A percentile compares a stretch with the other conserved stretches of the same genome.
Evolutionary conservation across 2,797 vertebrate genomes (phyloP).

Genomic region (Hydrocynus forskahlii): DNA sequence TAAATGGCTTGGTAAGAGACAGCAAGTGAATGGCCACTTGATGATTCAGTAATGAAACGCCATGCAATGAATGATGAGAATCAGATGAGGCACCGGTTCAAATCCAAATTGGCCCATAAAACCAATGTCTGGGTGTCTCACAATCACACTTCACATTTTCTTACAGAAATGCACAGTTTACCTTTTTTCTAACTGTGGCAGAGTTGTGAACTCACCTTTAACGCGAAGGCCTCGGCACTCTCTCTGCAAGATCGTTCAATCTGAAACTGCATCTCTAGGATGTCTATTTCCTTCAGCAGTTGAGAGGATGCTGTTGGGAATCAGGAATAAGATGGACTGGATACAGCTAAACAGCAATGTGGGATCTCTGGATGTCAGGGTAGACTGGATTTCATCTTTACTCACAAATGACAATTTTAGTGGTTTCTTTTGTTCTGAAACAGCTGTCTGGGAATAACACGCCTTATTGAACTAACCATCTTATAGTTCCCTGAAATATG

Average conservation of each 20-base stretch:
- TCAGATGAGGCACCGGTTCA: too few species aligned
- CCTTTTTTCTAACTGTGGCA: background rate
- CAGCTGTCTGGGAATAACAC: background rate
- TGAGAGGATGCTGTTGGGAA: constrained; percentile 74
- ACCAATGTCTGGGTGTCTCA: too few species aligned
- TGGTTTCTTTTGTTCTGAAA: background rate
- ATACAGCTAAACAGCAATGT: background rate
- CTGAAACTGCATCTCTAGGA: constrained; percentile 79
- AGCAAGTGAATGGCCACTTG: too few species aligned
- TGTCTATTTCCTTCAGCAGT: constrained; percentile 79
- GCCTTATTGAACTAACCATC: background rate
- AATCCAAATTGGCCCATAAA: too few species aligned
- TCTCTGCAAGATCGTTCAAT: constrained; percentile 76
- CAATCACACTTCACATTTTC: too few species aligned
- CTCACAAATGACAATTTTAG: background rate
- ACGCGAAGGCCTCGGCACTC: constrained; percentile 73
- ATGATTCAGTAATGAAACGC: too few species aligned
- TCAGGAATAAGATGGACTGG: background rate
- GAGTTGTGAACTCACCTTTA: constrained; percentile 68
- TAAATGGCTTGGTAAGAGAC: too few species aligned
- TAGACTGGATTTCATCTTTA: background rate
- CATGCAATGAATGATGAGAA: too few species aligned
- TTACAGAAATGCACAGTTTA: background rate
- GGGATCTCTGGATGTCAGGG: too few species aligned
- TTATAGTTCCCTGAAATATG: background rate